Percentiles rank a stretch among this genome's conserved stretches.
phyloP scores from a whole-genome alignment of 2,113 vertebrate genomes.

The Pseudopodoces humilis region DNA sequence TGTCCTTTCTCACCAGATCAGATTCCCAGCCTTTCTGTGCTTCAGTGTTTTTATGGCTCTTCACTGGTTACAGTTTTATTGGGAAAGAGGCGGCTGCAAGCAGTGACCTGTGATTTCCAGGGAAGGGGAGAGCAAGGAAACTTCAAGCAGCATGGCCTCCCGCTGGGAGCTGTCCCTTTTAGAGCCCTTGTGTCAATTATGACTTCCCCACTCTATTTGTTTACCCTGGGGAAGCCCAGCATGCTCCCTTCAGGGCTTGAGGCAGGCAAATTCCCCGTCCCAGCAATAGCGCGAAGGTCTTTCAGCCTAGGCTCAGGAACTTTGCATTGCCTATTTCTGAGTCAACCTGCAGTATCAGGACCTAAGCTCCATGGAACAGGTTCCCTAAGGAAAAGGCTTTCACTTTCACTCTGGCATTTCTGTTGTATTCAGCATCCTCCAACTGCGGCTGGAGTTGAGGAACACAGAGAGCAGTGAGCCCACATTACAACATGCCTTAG shows the following conservation, averaged over 20 bases:
- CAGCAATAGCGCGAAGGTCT: background rate
- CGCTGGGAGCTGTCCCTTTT: slow-evolving; percentile 35
- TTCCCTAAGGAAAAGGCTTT: background rate
- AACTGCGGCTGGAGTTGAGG: background rate
- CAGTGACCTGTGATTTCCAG: slow-evolving; percentile 53
- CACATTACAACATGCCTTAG: background rate
- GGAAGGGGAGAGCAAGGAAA: slow-evolving; percentile 28
- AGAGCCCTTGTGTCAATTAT: slow-evolving; percentile 62
- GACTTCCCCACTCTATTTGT: slow-evolving; percentile 54
- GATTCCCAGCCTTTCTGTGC: background rate
- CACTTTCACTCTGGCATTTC: background rate
- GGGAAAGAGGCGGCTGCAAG: slow-evolving; percentile 21
- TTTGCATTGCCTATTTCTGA: background rate
- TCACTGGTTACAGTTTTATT: slow-evolving; percentile 44
- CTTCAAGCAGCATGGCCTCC: slow-evolving; percentile 37
- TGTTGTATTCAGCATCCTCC: background rate
- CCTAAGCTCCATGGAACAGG: background rate
- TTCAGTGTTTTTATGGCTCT: slow-evolving; percentile 43
- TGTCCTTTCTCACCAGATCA: background rate
- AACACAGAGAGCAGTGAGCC: background rate
- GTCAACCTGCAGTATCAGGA: background rate
- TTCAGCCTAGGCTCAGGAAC: background rate
- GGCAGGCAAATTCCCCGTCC: background rate
- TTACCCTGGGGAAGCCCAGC: slow-evolving; percentile 19
- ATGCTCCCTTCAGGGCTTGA: background rate